Evolutionary conservation across 2,888 invertebrate species (phyloP).

Genomic region (Cryptophagus acutangulus): DNA sequence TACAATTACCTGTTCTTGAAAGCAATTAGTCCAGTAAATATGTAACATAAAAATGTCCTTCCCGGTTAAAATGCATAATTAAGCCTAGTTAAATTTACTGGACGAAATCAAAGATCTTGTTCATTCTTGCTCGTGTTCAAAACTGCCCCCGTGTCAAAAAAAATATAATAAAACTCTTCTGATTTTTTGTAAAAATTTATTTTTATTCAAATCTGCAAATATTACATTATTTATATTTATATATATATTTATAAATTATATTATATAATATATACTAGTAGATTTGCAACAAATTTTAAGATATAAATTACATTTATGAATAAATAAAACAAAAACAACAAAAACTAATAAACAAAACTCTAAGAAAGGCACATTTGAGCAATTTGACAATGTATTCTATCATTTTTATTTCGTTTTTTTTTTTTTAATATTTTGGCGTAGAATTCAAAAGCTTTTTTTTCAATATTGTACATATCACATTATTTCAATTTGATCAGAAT

Average conservation of each 20-base stretch:
- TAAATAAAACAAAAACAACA: conserved; percentile 5
- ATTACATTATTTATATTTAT: conserved; percentile 21
- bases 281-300: conserved; percentile 24
- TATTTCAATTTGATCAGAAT: conserved; percentile 32
- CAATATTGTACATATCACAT: conserved; percentile 40
- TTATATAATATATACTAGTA: conserved; percentile 25
- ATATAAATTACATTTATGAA: conserved; percentile 16
- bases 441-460: conserved; percentile 34
- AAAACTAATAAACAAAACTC: conserved; percentile 17
- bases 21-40: no score
- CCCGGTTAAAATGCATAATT: no score
- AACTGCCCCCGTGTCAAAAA: no score
- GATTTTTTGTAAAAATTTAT: conserved; percentile 33
- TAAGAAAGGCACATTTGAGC: conserved; percentile 47
- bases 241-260: no score
- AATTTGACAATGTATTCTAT: conserved; percentile 42
- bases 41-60: no score
- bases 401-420: no score
- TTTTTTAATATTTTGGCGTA: conserved; percentile 28
- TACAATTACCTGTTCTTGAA: not conserved
- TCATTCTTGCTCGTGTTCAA: no score
- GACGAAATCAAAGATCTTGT: no score
- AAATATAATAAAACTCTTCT: conserved; percentile 30
- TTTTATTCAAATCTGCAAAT: conserved; percentile 22
- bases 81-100: conserved; percentile 13